These are phyloP conservation scores for Anguilla marmorata DNA, from an alignment of 2,797 vertebrate genomes.

Conservation along the genomic window DNA sequence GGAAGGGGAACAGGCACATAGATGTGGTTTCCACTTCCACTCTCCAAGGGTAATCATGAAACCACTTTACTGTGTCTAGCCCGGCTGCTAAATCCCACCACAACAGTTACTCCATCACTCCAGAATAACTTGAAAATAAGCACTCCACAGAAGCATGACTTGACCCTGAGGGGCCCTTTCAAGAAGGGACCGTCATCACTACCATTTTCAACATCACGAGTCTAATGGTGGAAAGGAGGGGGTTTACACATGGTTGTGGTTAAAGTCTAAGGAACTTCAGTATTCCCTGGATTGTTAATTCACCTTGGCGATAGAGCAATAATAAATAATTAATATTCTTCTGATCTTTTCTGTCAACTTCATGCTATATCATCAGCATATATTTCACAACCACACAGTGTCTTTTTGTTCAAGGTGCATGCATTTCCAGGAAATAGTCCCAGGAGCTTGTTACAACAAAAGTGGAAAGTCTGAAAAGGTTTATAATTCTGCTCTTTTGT, in stretches of 20 bases:
- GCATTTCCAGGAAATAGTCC: neutral
- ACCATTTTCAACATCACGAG: neutral
- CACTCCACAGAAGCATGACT: neutral
- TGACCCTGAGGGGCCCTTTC: neutral
- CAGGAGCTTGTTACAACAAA: neutral
- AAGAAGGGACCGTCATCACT: conserved; percentile 9
- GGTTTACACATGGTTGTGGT: conserved; percentile 23
- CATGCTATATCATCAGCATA: neutral
- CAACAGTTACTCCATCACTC: neutral
- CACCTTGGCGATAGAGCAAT: neutral
- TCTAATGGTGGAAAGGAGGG: neutral
- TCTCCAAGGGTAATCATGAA: neutral
- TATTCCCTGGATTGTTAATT: conserved; percentile 30
- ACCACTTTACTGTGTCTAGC: neutral
- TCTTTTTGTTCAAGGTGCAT: neutral
- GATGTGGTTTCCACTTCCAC: neutral
- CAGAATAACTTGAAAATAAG: neutral
- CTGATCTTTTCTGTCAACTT: neutral
- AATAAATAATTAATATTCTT: neutral
- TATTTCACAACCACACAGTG: neutral
- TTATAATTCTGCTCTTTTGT: neutral
- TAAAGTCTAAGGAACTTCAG: neutral
- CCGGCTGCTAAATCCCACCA: neutral
- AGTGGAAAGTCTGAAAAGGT: neutral
- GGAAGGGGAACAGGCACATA: too few species aligned